A percentile compares a stretch with the other conserved stretches of the same genome.
Conservation (phyloP, 2,888 invertebrate species). For the Kuschelorhynchus macadamiae region DNA sequence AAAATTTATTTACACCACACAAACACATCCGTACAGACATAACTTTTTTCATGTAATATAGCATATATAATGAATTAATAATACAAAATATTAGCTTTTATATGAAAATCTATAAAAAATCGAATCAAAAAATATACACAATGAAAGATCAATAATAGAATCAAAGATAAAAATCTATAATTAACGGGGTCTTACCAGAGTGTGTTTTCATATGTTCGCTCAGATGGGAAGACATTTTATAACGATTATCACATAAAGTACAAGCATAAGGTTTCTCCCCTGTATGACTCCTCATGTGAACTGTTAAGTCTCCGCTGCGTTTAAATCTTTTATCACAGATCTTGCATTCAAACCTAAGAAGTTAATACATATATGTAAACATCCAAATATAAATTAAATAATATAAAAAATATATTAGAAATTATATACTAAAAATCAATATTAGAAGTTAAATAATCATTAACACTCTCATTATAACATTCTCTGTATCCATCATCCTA, state of each 20-base stretch:
- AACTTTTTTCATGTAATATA: no score
- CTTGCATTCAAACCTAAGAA: constrained; percentile 58
- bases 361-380: background rate
- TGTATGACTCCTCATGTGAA: constrained; percentile 62
- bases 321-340: constrained; percentile 61
- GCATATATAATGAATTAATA: no score
- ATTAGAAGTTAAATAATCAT: no score
- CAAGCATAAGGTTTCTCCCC: constrained; percentile 62
- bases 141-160: background rate
- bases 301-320: constrained; percentile 61
- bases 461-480: no score
- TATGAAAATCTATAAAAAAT: no score
- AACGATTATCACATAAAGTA: constrained; percentile 59
- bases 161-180: background rate
- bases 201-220: constrained; percentile 62
- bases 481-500: no score
- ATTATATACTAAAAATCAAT: no score
- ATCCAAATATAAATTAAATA: background rate
- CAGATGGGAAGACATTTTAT: constrained; percentile 63
- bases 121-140: no score
- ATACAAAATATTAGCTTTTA: no score
- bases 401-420: constrained; percentile 2
- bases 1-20: no score
- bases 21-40: no score
- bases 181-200: constrained; percentile 55